These are phyloP conservation scores for Tribolium castaneum DNA, from an alignment of 1,140 invertebrate genomes.

Conservation along the genomic window DNA sequence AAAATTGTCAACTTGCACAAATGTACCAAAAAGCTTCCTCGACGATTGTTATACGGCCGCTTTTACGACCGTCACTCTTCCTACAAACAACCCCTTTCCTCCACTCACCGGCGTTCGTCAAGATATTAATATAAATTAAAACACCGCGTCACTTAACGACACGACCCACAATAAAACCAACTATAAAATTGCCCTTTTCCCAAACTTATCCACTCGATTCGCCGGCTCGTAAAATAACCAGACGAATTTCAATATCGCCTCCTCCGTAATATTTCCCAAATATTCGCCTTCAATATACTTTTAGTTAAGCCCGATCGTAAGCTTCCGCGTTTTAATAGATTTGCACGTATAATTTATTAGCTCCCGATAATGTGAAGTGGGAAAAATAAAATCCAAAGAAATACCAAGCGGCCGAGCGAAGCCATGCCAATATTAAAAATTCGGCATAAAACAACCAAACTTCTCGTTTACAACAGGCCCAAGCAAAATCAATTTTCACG, in stretches of 20 bases:
- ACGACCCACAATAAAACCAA: slow-evolving; percentile 11
- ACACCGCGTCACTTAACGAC: not conserved
- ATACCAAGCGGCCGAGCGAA: not conserved
- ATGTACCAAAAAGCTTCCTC: slow-evolving; percentile 38
- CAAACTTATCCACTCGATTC: slow-evolving; percentile 19
- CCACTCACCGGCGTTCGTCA: slow-evolving; percentile 12
- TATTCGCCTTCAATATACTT: slow-evolving; percentile 32
- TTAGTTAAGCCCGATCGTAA: slow-evolving; percentile 21
- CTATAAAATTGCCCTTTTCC: slow-evolving; percentile 14
- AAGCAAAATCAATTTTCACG: too few relatives aligned
- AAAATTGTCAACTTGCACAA: slow-evolving; percentile 43
- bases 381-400: not conserved
- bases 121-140: slow-evolving; percentile 22
- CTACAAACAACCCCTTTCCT: slow-evolving; percentile 2
- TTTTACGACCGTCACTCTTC: slow-evolving; percentile 9
- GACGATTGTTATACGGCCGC: slow-evolving; percentile 34
- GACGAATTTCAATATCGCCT: slow-evolving; percentile 28
- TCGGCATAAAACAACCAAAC: not conserved
- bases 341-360: slow-evolving; percentile 29
- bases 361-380: slow-evolving; percentile 7
- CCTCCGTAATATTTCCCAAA: slow-evolving; percentile 27
- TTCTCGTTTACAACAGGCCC: too few relatives aligned
- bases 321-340: slow-evolving; percentile 23
- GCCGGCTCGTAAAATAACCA: slow-evolving; percentile 22
- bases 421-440: not conserved